Evolutionary conservation across 2,113 vertebrate genomes (phyloP).

Genomic region (Gallinago paraguaiae): DNA sequence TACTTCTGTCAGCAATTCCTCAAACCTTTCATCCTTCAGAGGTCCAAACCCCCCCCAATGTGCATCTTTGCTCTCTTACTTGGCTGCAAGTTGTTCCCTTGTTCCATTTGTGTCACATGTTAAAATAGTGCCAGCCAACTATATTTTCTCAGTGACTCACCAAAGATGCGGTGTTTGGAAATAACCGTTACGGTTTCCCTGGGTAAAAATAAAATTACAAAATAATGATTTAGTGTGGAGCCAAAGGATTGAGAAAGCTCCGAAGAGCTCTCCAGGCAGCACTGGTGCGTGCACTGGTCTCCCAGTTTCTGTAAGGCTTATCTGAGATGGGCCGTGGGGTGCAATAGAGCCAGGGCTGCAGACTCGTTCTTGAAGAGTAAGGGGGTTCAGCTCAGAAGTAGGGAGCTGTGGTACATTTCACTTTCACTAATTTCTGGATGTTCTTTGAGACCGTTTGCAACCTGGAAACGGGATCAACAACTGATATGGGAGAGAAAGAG

Average conservation of each 20-base stretch:
- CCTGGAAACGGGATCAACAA: background rate
- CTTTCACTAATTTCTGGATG: background rate
- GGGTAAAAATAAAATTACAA: background rate
- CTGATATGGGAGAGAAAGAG: background rate
- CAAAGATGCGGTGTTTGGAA: background rate
- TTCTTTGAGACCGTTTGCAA: background rate
- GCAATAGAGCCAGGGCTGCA: background rate
- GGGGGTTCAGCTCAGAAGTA: background rate
- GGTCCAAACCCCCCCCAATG: accelerated
- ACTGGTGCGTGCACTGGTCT: background rate
- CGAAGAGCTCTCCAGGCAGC: background rate
- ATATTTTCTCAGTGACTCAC: background rate
- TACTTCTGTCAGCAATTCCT: background rate
- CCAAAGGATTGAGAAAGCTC: background rate
- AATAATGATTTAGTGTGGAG: background rate
- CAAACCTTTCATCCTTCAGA: background rate
- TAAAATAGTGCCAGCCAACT: background rate
- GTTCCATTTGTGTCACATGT: accelerated
- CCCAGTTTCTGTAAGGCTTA: background rate
- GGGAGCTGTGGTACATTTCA: background rate
- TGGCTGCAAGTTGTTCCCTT: background rate
- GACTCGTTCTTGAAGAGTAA: background rate
- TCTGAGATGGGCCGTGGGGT: too few species aligned
- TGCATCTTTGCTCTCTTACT: accelerated
- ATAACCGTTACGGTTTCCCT: too few species aligned